Evolutionary conservation across 2,888 invertebrate genomes (phyloP), one percentile per base, ranked within the genome.

Genomic region (Caenorhabditis sp.): DNA sequence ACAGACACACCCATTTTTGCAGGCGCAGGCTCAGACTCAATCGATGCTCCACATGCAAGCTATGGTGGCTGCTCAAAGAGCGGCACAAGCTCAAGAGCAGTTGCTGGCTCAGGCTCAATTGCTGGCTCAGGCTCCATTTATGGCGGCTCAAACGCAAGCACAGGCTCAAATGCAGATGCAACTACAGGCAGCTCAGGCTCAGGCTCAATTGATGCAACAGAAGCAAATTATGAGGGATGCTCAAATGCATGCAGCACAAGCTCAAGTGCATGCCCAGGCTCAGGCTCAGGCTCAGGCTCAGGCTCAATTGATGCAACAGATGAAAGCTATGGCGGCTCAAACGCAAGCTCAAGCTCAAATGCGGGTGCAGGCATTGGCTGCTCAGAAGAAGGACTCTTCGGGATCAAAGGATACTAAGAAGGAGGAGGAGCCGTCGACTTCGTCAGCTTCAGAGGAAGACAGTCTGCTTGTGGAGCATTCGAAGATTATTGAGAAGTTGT

Each of bases 401-500:
- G 24, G 8, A 41, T 14, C 19, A 24, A 54, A 63, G 16, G 68
- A 44, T 16, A 22, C 31, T 5, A 59, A 66, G 24, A 56, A 56
- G n/a, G 61, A 69, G 5, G 41, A 16, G 22, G 63, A 19, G 38
- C 22, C 44, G 19, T 47, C 47, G 47, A 47, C 47, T 14, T 26
- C 54, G 24, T 7, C 56, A 10, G 68, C 38, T 28, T 35, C 28
- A 5, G 44, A 63, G 58, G 91, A 61, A 44, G 44, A 54, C 54
- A 14, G 24, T 14, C 5, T 7, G 14, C 41, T 74, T 61, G 35
- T 68, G 74, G 69, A 63, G 22, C 74, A 74, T 69, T 41, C 74
- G 28, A 69, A 98, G 86, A 63, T 47, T 80, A 74, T 28, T 24
- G 47, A 12, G 80, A 47, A 74, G 2, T 54, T 80, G 3, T 28